phyloP scores from a whole-genome alignment of 2,888 invertebrate species.

The Seira musarum region DNA sequence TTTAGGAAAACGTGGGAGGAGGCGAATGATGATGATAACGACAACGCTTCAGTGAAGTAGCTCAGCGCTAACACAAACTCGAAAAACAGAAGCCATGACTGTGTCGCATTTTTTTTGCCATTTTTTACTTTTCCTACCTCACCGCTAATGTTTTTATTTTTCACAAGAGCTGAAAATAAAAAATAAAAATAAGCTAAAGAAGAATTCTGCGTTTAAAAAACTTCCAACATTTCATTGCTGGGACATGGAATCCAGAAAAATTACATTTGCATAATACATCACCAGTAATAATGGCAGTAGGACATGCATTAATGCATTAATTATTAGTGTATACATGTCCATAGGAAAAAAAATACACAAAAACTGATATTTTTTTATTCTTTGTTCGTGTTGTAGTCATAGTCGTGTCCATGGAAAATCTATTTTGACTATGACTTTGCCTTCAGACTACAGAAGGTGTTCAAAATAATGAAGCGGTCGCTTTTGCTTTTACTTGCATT shows the following conservation, averaged over 20 bases:
- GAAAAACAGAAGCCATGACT: no score
- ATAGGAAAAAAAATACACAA: not conserved
- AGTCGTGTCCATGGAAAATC: not conserved
- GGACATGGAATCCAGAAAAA: not conserved
- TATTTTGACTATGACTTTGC: not conserved
- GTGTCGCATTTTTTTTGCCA: no score
- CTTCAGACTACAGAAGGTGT: not conserved
- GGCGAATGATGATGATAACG: no score
- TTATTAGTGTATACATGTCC: constrained; percentile 24
- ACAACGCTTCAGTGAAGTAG: no score
- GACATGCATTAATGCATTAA: constrained; percentile 43
- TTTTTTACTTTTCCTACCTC: no score
- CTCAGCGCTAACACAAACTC: no score
- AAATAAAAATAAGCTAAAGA: no score
- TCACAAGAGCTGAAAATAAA: no score
- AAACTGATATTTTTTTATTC: not conserved
- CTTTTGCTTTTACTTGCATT: constrained; percentile 2
- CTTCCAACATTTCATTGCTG: not conserved
- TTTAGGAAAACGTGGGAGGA: no score
- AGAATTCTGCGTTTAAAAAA: not conserved
- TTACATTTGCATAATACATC: constrained; percentile 13
- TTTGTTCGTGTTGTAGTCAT: not conserved
- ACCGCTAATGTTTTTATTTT: no score
- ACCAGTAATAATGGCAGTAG: constrained; percentile 17
- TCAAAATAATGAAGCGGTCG: constrained; percentile 10